Base-by-base conservation (phyloP, 2,888 invertebrate genomes). In the Seira ritae region DNA sequence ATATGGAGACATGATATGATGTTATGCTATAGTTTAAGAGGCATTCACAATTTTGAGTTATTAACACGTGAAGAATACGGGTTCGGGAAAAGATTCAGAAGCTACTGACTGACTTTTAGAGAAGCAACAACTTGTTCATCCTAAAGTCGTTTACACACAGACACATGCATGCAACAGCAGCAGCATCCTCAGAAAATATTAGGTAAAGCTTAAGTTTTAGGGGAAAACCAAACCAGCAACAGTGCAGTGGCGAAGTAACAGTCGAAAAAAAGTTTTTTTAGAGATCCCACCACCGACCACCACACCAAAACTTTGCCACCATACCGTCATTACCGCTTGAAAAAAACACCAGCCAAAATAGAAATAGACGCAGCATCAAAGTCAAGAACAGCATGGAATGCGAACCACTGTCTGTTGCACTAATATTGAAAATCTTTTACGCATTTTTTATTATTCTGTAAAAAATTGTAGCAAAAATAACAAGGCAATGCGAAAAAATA, bases 121-220 rank as follows among this genome's bases (percentile, higher is more conserved):
- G 72, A 31, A 62, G 66, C 74, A 72, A 31, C 74, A 74, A 74
- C 74, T 74, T 74, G 74, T 66, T 74, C 19, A 20, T 17, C 62
- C 6, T n/a, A 62, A 62, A 19, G 20, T 62, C 19, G 6, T 62
- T 62, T 20, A 62, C 62, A 62, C 62, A 62, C 1, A 12, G 15
- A 50, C 2, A 50, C 12, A 50, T 50, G 50, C 62, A 20, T 20
- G 20, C 62, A n/a, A n/a, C 62, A 20, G 10, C 62, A 20, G 55
- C 19, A 62, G 62, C 8, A 62, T 62, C 62, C 31, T 31, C 31
- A 31, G 8, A 42, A 60, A 60, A 60, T 17, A 42, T 8, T 8
- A 42, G 15, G 17, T n/a, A n/a, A 20, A 62, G 12, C 10, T 4
- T 2, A 62, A 62, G 20, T 62, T 62, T 19, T 10, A 62, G n/a